Base-by-base conservation (phyloP, 2,888 invertebrate genomes). In the Lacanobia oleracea region DNA sequence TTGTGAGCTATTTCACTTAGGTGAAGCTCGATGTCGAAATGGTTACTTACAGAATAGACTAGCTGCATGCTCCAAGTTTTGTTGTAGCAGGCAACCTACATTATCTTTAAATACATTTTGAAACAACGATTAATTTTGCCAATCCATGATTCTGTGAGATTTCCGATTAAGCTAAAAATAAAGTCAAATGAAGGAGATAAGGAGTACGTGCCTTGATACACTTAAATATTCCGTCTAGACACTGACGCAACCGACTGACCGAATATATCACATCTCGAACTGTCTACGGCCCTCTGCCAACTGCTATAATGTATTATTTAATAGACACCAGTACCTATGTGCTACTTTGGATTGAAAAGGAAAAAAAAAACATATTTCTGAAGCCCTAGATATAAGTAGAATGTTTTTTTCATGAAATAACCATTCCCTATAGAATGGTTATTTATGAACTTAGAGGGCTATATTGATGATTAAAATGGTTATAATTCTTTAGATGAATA, bases 181-280 rank as follows among this genome's bases (percentile, higher is more conserved):
- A 51, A 23, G 21, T 27, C 18, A 74, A 63, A 43, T 56, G 16
- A 27, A 40, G 51, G 14, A 51, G 73, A 74, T 74, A 74, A 74
- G 60, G 16, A 40, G 27, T 56, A 72, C 48, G 53, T 74, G 77
- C 33, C 33, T 53, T 48, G 68, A 67, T 68, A 74, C 51, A 67
- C 27, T 56, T 72, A 40, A 21, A 59, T 45, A 16, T 10, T 59
- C 5, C 16, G 60, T 76, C 59, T 60, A 60, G 51, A 76, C 73
- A 33, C n/a, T 67, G 48, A 74, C 40, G 53, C 45, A 65, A 65
- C n/a, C 6, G 14, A 21, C 48, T 74, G 14, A 74, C 54, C 27
- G 54, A 72, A 62, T 62, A 21, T 54, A 2, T 73, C 74, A 21
- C 8, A 12, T 37, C 37, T 61, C 37, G 60, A 72, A 59, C 72